Percentiles rank a stretch among this genome's conserved stretches.
Conservation (phyloP, 2,888 invertebrate genomes). For the Agrenia bidenticulata region DNA sequence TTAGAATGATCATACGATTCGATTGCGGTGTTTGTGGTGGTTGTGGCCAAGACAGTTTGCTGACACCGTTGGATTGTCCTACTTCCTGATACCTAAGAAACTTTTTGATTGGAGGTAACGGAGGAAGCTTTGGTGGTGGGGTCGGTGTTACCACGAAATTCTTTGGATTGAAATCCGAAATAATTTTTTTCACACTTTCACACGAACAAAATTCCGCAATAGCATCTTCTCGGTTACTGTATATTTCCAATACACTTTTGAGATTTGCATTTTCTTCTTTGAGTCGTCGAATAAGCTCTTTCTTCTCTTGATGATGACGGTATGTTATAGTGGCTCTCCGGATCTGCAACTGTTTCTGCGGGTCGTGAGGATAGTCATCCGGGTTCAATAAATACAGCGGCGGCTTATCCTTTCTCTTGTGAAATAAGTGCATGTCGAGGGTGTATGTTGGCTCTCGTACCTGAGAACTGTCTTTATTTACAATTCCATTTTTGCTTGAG, state of each 20-base stretch:
- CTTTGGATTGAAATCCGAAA: neutral
- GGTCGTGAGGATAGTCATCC: constrained; percentile 30
- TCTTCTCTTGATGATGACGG: constrained; percentile 36
- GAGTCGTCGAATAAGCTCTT: constrained; percentile 25
- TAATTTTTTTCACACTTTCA: neutral
- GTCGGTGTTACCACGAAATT: neutral
- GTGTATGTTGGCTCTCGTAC: no score
- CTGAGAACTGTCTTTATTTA: no score
- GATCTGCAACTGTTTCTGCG: constrained; percentile 35
- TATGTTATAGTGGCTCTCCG: constrained; percentile 34
- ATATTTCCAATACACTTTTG: neutral
- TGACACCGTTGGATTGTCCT: no score
- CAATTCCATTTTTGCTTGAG: no score
- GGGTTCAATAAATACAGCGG: constrained; percentile 36
- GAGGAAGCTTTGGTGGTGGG: neutral
- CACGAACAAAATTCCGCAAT: neutral
- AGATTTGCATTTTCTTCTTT: constrained; percentile 31
- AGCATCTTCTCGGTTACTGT: neutral
- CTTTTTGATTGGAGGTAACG: neutral
- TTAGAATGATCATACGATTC: no score
- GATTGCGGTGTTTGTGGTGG: no score
- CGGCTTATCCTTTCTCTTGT: constrained; percentile 20
- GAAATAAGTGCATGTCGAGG: neutral
- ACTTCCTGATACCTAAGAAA: no score
- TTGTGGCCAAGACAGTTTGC: no score